These are phyloP conservation scores for Danaus melanippus DNA, from an alignment of 1,140 invertebrate genomes.

Conservation along the genomic window DNA sequence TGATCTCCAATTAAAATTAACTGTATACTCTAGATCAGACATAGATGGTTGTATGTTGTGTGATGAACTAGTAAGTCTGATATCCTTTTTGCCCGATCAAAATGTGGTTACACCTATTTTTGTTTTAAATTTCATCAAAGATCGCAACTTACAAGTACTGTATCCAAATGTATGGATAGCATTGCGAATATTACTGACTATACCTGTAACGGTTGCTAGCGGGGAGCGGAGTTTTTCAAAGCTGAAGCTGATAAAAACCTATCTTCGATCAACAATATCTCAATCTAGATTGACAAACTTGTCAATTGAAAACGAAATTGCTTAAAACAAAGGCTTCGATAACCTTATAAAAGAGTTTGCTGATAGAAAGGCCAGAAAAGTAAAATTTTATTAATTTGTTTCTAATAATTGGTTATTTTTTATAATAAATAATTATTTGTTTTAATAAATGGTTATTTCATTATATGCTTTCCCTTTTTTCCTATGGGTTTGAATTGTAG, in stretches of 20 bases:
- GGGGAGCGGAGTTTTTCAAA: conserved; percentile 28
- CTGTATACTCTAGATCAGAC: conserved; percentile 19
- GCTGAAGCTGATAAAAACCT: conserved; percentile 39
- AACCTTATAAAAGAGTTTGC: conserved; percentile 26
- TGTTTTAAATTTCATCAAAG: conserved; percentile 29
- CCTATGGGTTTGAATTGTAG: too few species aligned
- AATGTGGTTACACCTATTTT: conserved; percentile 18
- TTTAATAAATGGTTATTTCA: too few species aligned
- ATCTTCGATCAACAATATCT: conserved; percentile 30
- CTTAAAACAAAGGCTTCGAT: conserved; percentile 25
- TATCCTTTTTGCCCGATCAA: conserved; percentile 21
- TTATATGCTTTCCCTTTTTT: too few species aligned
- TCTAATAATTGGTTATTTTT: too few species aligned
- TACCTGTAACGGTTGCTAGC: conserved; percentile 28
- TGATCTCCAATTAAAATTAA: conserved; percentile 30
- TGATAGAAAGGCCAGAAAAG: too few species aligned
- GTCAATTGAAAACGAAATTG: conserved; percentile 24
- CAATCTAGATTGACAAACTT: conserved; percentile 31
- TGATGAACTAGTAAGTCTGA: conserved; percentile 26
- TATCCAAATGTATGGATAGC: conserved; percentile 31
- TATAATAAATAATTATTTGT: too few species aligned
- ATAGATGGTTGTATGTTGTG: conserved; percentile 22
- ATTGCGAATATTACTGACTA: conserved; percentile 26
- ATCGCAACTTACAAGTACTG: conserved; percentile 26
- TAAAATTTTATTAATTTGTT: too few species aligned